Evolutionary conservation across 37 sponge, comb jelly and placozoan species (phyloP).

Genomic region (Diacarnus erythraeanus): DNA sequence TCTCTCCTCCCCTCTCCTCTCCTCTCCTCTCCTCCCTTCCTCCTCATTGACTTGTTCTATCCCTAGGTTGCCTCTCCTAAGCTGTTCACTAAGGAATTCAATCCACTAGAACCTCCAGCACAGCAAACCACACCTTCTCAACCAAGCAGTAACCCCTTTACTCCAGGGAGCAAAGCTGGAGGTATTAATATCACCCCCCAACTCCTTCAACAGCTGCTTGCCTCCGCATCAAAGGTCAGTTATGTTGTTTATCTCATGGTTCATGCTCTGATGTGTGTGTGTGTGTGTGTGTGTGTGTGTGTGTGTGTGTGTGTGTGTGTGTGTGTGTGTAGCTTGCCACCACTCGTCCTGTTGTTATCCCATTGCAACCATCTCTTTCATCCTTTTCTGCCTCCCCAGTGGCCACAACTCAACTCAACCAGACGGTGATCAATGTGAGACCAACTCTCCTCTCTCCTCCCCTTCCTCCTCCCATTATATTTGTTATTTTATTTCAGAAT

Average conservation of each 20-base stretch:
- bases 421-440: not conserved
- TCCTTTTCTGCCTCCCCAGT: not conserved
- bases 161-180: not conserved
- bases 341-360: constrained; percentile 26
- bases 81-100: constrained; percentile 19
- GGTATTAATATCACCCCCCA: constrained; percentile 28
- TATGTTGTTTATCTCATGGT: not conserved
- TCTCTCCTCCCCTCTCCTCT: not conserved
- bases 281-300: not conserved
- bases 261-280: not conserved
- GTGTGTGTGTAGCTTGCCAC: constrained; percentile 14
- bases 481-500: not conserved
- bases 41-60: no score
- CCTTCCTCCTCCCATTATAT: no score
- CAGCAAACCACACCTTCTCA: constrained; percentile 4
- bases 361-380: constrained; percentile 5
- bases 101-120: not conserved
- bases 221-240: constrained; percentile 25
- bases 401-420: not conserved
- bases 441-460: not conserved
- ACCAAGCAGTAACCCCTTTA: not conserved
- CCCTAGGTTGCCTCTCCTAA: constrained; percentile 44
- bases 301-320: no score
- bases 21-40: not conserved
- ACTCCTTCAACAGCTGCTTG: constrained; percentile 38